These are phyloP conservation scores for Dryococelus australis DNA, from an alignment of 2,888 invertebrate genomes.

Conservation along the genomic window DNA sequence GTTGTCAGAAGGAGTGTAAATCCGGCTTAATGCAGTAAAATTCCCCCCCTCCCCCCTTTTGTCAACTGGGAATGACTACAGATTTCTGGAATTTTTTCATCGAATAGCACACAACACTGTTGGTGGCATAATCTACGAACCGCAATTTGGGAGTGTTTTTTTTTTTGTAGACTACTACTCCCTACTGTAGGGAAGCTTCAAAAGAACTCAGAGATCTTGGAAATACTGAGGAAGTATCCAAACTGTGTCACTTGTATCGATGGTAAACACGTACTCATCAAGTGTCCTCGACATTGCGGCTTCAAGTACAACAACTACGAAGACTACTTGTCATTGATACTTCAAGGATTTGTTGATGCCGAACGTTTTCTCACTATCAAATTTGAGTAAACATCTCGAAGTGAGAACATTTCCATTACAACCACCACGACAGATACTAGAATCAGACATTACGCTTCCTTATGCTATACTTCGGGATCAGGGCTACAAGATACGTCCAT, in stretches of 20 bases:
- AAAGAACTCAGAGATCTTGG: neutral
- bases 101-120: no score
- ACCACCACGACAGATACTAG: no score
- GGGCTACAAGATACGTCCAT: neutral
- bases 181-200: neutral
- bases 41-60: neutral
- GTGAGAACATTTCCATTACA: no score
- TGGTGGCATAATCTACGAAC: no score
- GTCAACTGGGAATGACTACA: neutral
- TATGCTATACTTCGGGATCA: neutral
- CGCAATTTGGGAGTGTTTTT: neutral
- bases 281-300: neutral
- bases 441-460: neutral
- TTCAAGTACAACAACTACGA: neutral
- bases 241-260: no score
- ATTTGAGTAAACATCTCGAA: neutral
- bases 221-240: neutral
- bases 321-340: neutral
- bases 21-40: no score
- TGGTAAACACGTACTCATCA: neutral
- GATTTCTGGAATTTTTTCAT: no score
- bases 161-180: neutral
- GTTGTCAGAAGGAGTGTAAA: no score
- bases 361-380: neutral
- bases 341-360: conserved; percentile 6